Evolutionary conservation across 2,113 vertebrate species (phyloP).

Genomic region (Sphyrna mokarran): DNA sequence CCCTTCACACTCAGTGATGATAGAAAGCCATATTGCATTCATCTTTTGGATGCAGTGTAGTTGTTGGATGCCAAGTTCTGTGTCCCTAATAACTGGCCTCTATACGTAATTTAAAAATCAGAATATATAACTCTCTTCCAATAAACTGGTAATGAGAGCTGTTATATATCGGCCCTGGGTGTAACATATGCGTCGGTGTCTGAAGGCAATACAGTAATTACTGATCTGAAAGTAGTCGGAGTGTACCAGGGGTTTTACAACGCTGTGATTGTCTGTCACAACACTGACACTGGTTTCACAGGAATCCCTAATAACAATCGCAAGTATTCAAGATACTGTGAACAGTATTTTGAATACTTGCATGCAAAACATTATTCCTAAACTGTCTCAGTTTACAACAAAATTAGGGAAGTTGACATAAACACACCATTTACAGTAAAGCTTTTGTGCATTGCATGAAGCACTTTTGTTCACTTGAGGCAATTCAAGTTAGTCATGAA

Average conservation of each 20-base stretch:
- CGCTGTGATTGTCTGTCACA: neutral
- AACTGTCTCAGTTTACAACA: neutral
- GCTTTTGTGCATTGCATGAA: neutral
- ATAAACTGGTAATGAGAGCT: neutral
- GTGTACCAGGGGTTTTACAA: conserved; percentile 1
- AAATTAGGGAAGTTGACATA: neutral
- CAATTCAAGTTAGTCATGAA: neutral
- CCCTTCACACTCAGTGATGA: neutral
- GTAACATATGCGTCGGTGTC: neutral
- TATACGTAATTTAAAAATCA: neutral
- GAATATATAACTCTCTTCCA: neutral
- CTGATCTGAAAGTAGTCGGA: conserved; percentile 17
- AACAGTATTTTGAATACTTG: neutral
- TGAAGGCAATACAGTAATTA: neutral
- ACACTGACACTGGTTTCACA: neutral
- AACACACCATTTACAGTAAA: neutral
- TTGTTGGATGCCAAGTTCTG: neutral
- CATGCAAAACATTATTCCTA: neutral
- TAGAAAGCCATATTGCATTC: neutral
- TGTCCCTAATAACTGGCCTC: neutral
- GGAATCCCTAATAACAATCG: neutral
- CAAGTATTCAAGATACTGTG: neutral
- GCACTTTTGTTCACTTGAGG: neutral
- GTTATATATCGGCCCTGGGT: neutral
- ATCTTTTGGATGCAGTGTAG: neutral